Conservation (phyloP, 2,113 vertebrate species). For the Zeus faber region DNA sequence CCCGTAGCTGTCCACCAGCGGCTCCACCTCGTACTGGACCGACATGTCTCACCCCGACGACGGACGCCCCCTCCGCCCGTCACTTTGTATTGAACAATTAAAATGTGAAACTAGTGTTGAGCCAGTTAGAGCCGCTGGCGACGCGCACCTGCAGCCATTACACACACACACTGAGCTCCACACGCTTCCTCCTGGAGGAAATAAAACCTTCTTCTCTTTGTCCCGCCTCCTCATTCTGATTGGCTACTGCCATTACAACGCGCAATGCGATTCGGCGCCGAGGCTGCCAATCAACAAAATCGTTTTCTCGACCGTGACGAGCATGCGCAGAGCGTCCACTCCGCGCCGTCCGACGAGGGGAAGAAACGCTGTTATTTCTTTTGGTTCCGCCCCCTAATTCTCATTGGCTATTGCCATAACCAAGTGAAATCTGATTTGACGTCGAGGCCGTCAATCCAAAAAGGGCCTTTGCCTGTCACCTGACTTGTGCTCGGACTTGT, state of each 20-base stretch:
- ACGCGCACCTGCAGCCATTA: too few relatives aligned
- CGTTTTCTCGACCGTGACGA: too few relatives aligned
- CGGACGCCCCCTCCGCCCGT: constrained; percentile 41
- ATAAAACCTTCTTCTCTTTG: constrained; percentile 69
- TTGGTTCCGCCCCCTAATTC: constrained; percentile 29
- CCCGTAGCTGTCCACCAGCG: constrained; percentile 86
- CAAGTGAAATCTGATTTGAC: constrained; percentile 37
- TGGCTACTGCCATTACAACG: constrained; percentile 22
- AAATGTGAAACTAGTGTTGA: neutral
- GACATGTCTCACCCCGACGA: constrained; percentile 85
- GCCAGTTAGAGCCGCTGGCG: constrained; percentile 21
- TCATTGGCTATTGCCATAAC: constrained; percentile 46
- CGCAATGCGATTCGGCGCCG: constrained; percentile 32
- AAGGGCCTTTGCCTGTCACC: constrained; percentile 77
- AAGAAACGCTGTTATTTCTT: constrained; percentile 24
- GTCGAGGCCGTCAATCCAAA: constrained; percentile 31
- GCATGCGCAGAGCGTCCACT: too few relatives aligned
- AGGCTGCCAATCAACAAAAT: constrained; percentile 43
- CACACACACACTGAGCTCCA: constrained; percentile 47
- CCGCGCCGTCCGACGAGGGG: too few relatives aligned
- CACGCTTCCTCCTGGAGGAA: constrained; percentile 73
- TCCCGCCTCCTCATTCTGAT: constrained; percentile 49
- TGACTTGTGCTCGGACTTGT: constrained; percentile 78
- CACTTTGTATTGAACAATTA: too few relatives aligned
- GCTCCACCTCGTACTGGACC: constrained; percentile 90